phyloP scores from a whole-genome alignment of 2,797 vertebrate genomes.

The Poeciliopsis presidionis region DNA sequence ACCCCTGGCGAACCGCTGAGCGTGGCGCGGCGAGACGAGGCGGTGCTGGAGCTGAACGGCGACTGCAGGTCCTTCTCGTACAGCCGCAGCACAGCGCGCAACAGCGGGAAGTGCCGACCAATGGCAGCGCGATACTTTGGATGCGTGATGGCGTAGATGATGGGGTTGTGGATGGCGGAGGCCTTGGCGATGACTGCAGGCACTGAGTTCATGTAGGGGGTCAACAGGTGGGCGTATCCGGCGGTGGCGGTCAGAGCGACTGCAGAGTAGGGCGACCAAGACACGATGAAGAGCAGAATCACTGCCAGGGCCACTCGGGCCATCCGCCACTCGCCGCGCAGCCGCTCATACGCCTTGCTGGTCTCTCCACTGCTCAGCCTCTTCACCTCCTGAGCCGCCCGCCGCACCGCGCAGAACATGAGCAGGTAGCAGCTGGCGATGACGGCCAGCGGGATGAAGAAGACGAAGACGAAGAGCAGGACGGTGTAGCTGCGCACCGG shows the following conservation, averaged over 20 bases:
- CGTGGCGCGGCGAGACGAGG: conserved; percentile 8
- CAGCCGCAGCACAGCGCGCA: conserved; percentile 11
- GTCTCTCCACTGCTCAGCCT: conserved; percentile 63
- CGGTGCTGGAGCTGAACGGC: conserved; percentile 14
- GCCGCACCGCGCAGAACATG: conserved; percentile 91
- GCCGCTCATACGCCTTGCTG: conserved; percentile 58
- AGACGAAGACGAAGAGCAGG: conserved; percentile 93
- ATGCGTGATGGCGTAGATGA: conserved; percentile 96
- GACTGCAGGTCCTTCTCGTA: conserved; percentile 31
- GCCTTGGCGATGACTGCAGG: conserved; percentile 96
- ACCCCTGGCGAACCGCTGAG: conserved; percentile 6
- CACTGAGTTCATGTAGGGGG: conserved; percentile 92
- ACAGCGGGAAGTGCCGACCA: conserved; percentile 19
- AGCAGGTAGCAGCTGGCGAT: conserved; percentile 93
- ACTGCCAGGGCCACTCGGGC: conserved; percentile 92
- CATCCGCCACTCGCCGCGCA: conserved; percentile 96
- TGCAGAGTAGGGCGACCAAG: conserved; percentile 93
- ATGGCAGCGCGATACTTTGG: conserved; percentile 87
- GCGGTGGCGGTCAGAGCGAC: conserved; percentile 92
- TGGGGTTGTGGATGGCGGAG: conserved; percentile 96
- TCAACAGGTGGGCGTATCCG: conserved; percentile 90
- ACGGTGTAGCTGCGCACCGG: conserved; percentile 92
- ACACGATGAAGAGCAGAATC: conserved; percentile 90
- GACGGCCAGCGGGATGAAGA: conserved; percentile 90
- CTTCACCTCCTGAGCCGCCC: conserved; percentile 13